Evolutionary conservation across 2,888 invertebrate species (phyloP).

Genomic region (Hypselothyrea guttata): DNA sequence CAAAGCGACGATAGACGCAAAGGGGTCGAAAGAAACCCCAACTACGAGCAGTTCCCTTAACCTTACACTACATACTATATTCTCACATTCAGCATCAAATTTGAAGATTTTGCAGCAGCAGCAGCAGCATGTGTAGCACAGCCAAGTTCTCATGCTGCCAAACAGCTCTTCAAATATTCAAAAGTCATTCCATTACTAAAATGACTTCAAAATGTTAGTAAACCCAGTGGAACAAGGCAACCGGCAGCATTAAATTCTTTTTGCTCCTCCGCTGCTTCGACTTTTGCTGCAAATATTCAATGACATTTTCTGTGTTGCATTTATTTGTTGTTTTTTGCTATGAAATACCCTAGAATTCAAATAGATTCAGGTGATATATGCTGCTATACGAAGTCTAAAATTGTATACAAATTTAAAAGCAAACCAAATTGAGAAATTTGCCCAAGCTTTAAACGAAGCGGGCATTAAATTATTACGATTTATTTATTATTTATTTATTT

Average conservation of each 20-base stretch:
- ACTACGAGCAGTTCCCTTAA: constrained; percentile 19
- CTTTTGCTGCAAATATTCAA: constrained; percentile 55
- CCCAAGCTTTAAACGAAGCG: too few relatives aligned
- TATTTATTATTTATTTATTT: too few relatives aligned
- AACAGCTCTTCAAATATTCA: constrained; percentile 71
- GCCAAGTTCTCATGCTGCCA: constrained; percentile 37
- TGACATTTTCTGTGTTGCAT: constrained; percentile 57
- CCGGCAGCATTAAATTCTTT: constrained; percentile 36
- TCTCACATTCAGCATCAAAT: constrained; percentile 19
- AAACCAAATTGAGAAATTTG: too few relatives aligned
- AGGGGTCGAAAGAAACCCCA: constrained; percentile 15
- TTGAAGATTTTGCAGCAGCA: constrained; percentile 31
- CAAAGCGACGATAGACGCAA: constrained; percentile 48
- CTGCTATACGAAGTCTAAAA: too few relatives aligned
- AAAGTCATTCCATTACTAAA: constrained; percentile 73
- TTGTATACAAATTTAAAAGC: too few relatives aligned
- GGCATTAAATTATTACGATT: too few relatives aligned
- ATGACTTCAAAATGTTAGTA: constrained; percentile 62
- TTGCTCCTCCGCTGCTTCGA: constrained; percentile 8
- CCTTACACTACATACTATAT: background rate
- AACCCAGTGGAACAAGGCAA: constrained; percentile 32
- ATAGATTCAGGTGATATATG: too few relatives aligned
- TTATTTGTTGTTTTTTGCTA: constrained; percentile 19
- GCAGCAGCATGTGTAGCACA: constrained; percentile 33
- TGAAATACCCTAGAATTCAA: constrained; percentile 16